These are phyloP conservation scores for Oscheius sp. DNA, from an alignment of 2,888 invertebrate species.

Conservation along the genomic window DNA sequence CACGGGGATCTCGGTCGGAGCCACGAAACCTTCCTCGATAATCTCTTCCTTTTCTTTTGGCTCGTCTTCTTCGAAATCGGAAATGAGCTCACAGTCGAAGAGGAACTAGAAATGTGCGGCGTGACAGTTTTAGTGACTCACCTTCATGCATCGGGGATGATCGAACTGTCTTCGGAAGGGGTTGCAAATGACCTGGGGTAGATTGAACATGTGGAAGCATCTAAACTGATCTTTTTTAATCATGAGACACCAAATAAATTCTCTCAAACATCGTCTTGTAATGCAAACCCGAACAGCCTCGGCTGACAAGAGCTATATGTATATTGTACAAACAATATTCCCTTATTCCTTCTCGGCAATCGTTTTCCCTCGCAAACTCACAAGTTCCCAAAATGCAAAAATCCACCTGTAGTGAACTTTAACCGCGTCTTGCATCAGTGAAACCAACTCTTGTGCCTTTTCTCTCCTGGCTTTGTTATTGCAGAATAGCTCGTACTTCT, in stretches of 20 bases:
- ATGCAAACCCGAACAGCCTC: too few species aligned
- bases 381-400: too few species aligned
- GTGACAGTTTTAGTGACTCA: constrained; percentile 1
- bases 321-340: too few species aligned
- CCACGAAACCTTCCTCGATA: background rate
- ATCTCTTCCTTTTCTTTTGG: background rate
- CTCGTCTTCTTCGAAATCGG: constrained; percentile 54
- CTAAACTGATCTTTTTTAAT: constrained; percentile 22
- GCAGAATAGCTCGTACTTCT: constrained; percentile 61
- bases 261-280: background rate
- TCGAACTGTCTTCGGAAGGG: constrained; percentile 61
- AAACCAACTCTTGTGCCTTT: constrained; percentile 52
- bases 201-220: constrained; percentile 57
- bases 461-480: constrained; percentile 57
- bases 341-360: too few species aligned
- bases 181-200: constrained; percentile 58
- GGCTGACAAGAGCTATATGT: too few species aligned
- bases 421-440: constrained; percentile 55
- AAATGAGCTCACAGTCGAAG: constrained; percentile 64
- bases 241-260: background rate
- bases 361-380: too few species aligned
- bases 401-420: constrained; percentile 58
- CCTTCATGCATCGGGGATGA: constrained; percentile 62
- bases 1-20: background rate
- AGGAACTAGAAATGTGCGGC: constrained; percentile 46